Base-by-base conservation (phyloP, 1,140 invertebrate genomes). In the Drosophila funebris region DNA sequence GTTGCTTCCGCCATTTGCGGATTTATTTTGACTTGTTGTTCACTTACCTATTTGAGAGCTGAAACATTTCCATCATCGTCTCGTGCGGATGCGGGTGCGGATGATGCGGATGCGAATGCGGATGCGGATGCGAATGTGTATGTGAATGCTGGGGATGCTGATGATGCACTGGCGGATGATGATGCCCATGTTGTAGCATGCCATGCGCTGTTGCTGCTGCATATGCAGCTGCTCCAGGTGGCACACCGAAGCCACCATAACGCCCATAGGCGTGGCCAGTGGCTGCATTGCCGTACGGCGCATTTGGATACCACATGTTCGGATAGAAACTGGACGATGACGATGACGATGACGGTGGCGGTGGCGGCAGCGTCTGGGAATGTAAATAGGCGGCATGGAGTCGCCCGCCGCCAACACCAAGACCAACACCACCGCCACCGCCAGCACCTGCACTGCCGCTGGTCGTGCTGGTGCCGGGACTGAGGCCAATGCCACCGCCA, bases 281-380 rank as follows among this genome's bases (percentile, higher is more conserved):
- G 7, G 43, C 57, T 0, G 62, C 48, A 31, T 48, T 60, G 13
- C 88, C 74, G 31, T 90, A 88, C 0, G 90, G 73, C 3, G 90
- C 82, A 73, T 91, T 91, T 2, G 90, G 90, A 60, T 90, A 88
- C 90, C 90, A 91, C 90, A 90, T 91, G 33, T 90, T 91, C 4
- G 85, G 82, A 72, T 88, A 80, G 61, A 89, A 87, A 9, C 57
- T 31, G 2, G 64, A 7, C 20, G 58, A 1, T 4, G 62, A 14
- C 14, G 37, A 3, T 5, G 61, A n/a, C n/a, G 39, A 9, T 3
- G 74, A 52, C 53, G 64, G 39, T n/a, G 74, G 46, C 41, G 64
- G 44, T 33, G 69, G 56, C 18, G 37, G 33, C 52, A 71, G 44
- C 27, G 50, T 41, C 46, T 77, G 73, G 77, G 85, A 78, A 90